Percentiles rank a stretch among this genome's conserved stretches.
Evolutionary conservation across 37 sponge, comb jelly and placozoan genomes (phyloP).

Genomic region (Diacarnus erythraeanus): DNA sequence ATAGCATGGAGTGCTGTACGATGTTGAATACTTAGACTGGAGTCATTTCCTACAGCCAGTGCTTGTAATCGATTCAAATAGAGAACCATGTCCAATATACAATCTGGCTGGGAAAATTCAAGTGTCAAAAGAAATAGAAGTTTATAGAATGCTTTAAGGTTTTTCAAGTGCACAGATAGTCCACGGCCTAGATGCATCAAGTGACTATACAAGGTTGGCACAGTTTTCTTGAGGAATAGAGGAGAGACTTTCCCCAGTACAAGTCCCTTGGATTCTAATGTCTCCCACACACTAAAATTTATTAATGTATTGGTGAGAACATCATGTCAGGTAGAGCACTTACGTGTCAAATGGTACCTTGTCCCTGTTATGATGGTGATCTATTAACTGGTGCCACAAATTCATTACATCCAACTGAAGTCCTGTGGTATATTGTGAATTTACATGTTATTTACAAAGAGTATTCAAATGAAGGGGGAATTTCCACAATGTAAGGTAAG

Average conservation of each 20-base stretch:
- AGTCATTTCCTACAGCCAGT: not conserved
- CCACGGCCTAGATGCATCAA: slow-evolving; percentile 12
- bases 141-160: slow-evolving; percentile 47
- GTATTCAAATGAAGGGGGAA: not conserved
- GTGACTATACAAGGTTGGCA: slow-evolving; percentile 18
- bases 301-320: not conserved
- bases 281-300: slow-evolving; percentile 28
- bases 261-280: slow-evolving; percentile 23
- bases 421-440: not conserved
- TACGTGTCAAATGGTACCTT: slow-evolving; percentile 58
- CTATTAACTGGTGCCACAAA: slow-evolving; percentile 54
- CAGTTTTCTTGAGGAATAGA: slow-evolving; percentile 24
- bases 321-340: too few relatives aligned
- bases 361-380: slow-evolving; percentile 32
- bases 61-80: slow-evolving; percentile 29
- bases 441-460: not conserved
- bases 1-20: slow-evolving; percentile 22
- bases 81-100: slow-evolving; percentile 13
- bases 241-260: slow-evolving; percentile 36
- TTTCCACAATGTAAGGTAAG: not conserved
- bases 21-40: slow-evolving; percentile 1
- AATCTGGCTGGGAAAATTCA: slow-evolving; percentile 39
- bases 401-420: slow-evolving; percentile 30
- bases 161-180: slow-evolving; percentile 12
- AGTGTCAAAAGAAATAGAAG: slow-evolving; percentile 42